These are phyloP conservation scores for Cyphomyrus plagiostoma DNA, from an alignment of 2,113 vertebrate species.

Conservation along the genomic window DNA sequence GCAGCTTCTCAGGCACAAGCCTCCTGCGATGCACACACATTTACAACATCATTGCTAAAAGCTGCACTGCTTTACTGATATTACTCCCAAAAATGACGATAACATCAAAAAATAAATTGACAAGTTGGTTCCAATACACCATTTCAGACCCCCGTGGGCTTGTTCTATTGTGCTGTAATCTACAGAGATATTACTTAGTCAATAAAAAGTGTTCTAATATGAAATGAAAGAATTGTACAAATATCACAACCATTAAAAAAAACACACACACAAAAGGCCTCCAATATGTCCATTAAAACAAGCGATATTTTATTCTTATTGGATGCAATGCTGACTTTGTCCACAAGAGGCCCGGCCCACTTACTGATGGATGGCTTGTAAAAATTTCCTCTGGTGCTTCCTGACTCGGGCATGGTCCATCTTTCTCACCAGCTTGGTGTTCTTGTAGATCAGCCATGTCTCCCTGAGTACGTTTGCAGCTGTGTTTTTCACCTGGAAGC, in stretches of 20 bases:
- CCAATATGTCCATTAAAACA: neutral
- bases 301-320: neutral
- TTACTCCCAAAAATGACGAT: neutral
- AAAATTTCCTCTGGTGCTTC: conserved; percentile 98
- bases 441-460: conserved; percentile 99
- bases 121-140: neutral
- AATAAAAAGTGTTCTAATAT: neutral
- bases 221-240: neutral
- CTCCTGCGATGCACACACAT: neutral
- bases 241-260: neutral
- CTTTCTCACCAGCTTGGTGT: conserved; percentile 96
- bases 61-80: neutral
- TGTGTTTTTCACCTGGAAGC: conserved; percentile 93
- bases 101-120: neutral
- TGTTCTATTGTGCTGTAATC: neutral
- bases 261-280: neutral
- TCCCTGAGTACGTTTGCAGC: conserved; percentile 99
- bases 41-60: neutral
- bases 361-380: conserved; percentile 99
- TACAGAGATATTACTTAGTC: neutral
- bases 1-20: neutral
- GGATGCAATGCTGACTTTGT: neutral
- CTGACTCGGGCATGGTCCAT: conserved; percentile 98
- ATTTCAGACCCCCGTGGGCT: neutral
- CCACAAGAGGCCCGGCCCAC: conserved; percentile 48